Evolutionary conservation across 92 coral and sea anemone genomes (phyloP), one percentile per base, ranked within the genome.

Genomic region (Montipora capitata): DNA sequence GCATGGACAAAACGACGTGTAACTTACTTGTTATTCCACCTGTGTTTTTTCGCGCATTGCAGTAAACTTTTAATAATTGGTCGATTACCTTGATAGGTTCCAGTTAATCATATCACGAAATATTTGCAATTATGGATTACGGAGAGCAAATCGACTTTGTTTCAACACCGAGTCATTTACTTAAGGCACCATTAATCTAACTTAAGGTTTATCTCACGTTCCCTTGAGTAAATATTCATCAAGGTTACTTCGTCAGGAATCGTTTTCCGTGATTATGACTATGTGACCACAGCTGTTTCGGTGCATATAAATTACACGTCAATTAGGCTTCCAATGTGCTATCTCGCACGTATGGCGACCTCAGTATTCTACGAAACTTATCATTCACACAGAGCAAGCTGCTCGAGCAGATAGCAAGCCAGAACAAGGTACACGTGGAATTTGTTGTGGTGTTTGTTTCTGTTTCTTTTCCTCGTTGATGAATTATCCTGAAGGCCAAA

Each of bases 31-130:
- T 58, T 58, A 58, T 58, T 58, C 64, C 64, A 58, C 64, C 20
- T 8, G 20, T 58, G 64, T 58, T 7, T 7, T 58, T 58, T 58
- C 64, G 64, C 64, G 2, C 64, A 58, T 58, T 58, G 64, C 64
- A 58, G 11, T 58, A 7, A 7, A 58, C 64, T 58, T 58, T 7
- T 15, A 58, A 58, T 2, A 58, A 58, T 58, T 58, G 64, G 64
- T 58, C 11, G 64, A 58, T 58, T 58, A 1, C 64, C 64, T 58
- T 10, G 20, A 58, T 58, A 58, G 64, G 64, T 58, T 1, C 64
- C 64, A 58, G 64, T 58, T 58, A 58, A 3, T 58, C 64, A 58
- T 58, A 58, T 58, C 64, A 58, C 64, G 64, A 58, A 58, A 58
- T 58, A 58, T 58, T 48, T 48, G 7, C 52, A 48, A 48, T 48